These are phyloP conservation scores for Schrankia costaestrigalis DNA, from an alignment of 2,888 invertebrate genomes.

Conservation along the genomic window DNA sequence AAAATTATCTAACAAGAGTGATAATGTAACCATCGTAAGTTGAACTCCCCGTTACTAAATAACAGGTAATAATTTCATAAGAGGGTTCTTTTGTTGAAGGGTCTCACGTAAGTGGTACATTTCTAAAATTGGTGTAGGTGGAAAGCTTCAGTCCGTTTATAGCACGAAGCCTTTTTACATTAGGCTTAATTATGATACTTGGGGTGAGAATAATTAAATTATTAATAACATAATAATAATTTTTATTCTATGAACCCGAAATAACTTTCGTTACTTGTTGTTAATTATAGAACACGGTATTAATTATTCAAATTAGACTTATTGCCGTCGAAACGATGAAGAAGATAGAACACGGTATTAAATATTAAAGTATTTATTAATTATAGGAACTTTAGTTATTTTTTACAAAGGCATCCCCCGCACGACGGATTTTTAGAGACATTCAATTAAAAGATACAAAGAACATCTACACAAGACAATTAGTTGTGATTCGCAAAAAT, in stretches of 20 bases:
- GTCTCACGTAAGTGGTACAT: conserved; percentile 6
- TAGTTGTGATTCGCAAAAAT: too few species aligned
- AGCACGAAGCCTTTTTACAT: conserved; percentile 28
- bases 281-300: too few species aligned
- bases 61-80: conserved; percentile 17
- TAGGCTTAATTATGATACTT: conserved; percentile 34
- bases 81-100: conserved; percentile 14
- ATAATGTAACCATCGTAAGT: conserved; percentile 17
- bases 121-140: conserved; percentile 8
- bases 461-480: too few species aligned
- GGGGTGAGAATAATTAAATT: conserved; percentile 31
- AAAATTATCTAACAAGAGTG: conserved; percentile 17
- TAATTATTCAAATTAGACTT: too few species aligned
- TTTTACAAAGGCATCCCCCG: too few species aligned
- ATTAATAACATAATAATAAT: conserved; percentile 28
- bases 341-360: too few species aligned
- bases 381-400: too few species aligned
- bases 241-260: conserved; percentile 23
- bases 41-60: conserved; percentile 21
- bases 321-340: too few species aligned
- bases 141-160: conserved; percentile 9
- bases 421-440: too few species aligned
- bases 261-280: neutral
- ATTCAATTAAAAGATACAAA: too few species aligned
- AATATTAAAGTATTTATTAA: too few species aligned